Percentiles rank a stretch among this genome's conserved stretches.
phyloP scores from a whole-genome alignment of 2,113 vertebrate genomes.

The Microcebus murinus region DNA sequence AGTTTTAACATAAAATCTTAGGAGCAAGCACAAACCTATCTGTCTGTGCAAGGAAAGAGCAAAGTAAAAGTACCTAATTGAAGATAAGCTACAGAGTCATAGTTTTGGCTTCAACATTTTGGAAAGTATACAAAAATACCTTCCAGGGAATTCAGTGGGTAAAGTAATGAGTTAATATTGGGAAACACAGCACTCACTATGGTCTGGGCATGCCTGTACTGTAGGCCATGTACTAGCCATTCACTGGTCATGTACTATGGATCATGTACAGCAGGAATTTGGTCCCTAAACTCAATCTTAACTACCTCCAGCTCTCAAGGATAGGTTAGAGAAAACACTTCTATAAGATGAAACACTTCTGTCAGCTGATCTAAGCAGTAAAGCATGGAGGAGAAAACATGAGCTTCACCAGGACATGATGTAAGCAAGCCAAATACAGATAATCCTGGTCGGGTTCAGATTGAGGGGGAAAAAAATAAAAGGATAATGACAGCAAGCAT shows the following conservation, averaged over 20 bases:
- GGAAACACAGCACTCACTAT: background rate
- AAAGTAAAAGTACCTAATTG: background rate
- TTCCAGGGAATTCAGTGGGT: background rate
- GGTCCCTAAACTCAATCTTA: background rate
- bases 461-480: background rate
- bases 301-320: background rate
- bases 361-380: background rate
- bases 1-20: background rate
- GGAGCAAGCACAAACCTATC: background rate
- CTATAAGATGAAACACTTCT: background rate
- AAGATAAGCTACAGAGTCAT: background rate
- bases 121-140: background rate
- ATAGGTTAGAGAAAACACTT: background rate
- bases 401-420: background rate
- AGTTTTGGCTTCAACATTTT: background rate
- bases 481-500: background rate
- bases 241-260: background rate
- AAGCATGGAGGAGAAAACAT: background rate
- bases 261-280: background rate
- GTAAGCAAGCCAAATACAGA: background rate
- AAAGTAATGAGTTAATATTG: background rate
- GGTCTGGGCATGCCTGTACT: too few species aligned
- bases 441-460: background rate
- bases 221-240: background rate
- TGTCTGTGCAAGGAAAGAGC: background rate